Evolutionary conservation across 2,888 invertebrate species (phyloP).

Genomic region (Acleris holmiana): DNA sequence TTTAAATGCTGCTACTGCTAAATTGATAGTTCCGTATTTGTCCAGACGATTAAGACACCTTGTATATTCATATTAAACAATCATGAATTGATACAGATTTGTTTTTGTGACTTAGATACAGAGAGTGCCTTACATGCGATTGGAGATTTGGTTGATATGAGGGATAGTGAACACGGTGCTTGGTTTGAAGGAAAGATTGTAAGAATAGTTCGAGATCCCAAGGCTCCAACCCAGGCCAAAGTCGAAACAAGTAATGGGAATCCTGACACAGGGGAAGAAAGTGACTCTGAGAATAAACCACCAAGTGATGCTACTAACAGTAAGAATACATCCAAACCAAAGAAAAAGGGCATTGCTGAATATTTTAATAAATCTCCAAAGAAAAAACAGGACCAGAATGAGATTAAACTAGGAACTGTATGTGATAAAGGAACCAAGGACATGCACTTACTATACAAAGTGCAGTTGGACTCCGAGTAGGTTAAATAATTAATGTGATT

Average conservation of each 20-base stretch:
- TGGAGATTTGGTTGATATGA: constrained; percentile 88
- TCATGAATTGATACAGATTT: background rate
- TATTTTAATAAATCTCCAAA: constrained; percentile 59
- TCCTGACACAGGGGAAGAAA: constrained; percentile 48
- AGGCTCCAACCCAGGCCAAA: constrained; percentile 16
- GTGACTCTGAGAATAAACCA: constrained; percentile 59
- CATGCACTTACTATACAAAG: constrained; percentile 71
- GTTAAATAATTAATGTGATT: constrained; percentile 36
- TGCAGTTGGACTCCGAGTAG: constrained; percentile 68
- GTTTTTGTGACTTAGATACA: constrained; percentile 56
- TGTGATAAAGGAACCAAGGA: constrained; percentile 46
- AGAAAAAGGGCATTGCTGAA: constrained; percentile 58
- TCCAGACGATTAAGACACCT: no score
- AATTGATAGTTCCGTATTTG: no score
- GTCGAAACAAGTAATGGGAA: constrained; percentile 40
- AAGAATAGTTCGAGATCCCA: constrained; percentile 76
- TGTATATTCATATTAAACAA: no score
- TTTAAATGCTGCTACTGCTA: no score
- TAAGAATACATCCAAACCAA: constrained; percentile 44
- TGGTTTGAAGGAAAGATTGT: constrained; percentile 90
- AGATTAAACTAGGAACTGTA: constrained; percentile 33
- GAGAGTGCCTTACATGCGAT: constrained; percentile 79
- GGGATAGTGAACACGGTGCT: constrained; percentile 85
- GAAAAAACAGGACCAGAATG: constrained; percentile 47
- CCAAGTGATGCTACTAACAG: constrained; percentile 44